Evolutionary conservation across 2,797 vertebrate species (phyloP).

Genomic region (Salarias fasciatus): DNA sequence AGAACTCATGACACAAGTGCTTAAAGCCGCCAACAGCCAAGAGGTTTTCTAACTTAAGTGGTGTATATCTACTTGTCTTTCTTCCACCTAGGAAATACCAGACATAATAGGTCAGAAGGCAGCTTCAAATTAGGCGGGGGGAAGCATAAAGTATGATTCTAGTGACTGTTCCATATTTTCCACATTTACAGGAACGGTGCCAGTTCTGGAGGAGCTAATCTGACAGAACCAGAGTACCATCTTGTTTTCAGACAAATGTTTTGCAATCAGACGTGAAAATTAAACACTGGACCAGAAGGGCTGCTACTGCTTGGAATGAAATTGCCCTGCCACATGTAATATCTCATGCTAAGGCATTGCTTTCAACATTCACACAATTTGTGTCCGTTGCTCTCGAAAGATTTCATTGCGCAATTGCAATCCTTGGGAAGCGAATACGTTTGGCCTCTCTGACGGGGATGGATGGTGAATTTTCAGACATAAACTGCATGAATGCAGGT

Average conservation of each 20-base stretch:
- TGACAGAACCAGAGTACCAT: conserved; percentile 43
- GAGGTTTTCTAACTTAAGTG: conserved; percentile 14
- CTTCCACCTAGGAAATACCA: conserved; percentile 19
- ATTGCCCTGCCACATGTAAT: conserved; percentile 77
- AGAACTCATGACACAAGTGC: conserved; percentile 19
- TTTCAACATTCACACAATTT: conserved; percentile 56
- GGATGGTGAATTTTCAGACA: conserved; percentile 24
- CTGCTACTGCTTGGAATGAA: conserved; percentile 61
- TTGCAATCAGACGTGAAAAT: conserved; percentile 73
- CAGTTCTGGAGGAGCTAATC: conserved; percentile 49
- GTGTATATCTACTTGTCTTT: conserved; percentile 11
- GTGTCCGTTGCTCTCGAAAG: conserved; percentile 44
- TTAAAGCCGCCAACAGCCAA: conserved; percentile 47
- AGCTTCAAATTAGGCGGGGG: conserved; percentile 19
- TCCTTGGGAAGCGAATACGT: conserved; percentile 35
- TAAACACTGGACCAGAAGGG: conserved; percentile 50
- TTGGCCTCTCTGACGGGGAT: conserved; percentile 22
- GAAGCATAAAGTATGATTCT: conserved; percentile 27
- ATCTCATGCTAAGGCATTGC: conserved; percentile 57
- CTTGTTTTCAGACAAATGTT: conserved; percentile 45
- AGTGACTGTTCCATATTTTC: conserved; percentile 53
- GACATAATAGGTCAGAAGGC: conserved; percentile 20
- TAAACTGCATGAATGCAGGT: conserved; percentile 25
- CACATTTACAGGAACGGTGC: conserved; percentile 44
- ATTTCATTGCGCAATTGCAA: conserved; percentile 34